Conservation (phyloP, 1,140 invertebrate species). For the Steinernema khuongi region DNA sequence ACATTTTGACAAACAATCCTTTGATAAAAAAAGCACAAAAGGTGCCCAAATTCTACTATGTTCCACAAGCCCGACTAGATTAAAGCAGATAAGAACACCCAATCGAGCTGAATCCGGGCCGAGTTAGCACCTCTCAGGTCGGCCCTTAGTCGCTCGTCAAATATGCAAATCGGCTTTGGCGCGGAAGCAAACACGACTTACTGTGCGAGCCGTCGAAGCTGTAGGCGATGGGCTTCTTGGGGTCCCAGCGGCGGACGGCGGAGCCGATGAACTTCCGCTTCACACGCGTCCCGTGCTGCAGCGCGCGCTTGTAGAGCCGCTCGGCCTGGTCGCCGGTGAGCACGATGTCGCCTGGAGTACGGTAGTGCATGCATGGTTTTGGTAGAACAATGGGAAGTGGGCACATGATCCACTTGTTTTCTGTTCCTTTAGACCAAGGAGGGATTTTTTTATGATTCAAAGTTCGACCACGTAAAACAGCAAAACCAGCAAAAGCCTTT, state of each 20-base stretch:
- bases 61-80: too few species aligned
- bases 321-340: constrained; percentile 55
- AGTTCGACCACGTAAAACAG: not conserved
- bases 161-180: constrained; percentile 17
- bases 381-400: too few species aligned
- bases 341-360: constrained; percentile 58
- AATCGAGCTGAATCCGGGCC: not conserved
- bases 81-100: too few species aligned
- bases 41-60: too few species aligned
- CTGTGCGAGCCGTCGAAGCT: constrained; percentile 59
- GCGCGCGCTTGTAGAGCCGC: constrained; percentile 39
- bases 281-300: constrained; percentile 33
- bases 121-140: not conserved
- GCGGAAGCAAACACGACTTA: constrained; percentile 38
- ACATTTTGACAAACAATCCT: too few species aligned
- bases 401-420: not conserved
- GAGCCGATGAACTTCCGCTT: constrained; percentile 59
- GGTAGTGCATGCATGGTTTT: too few species aligned
- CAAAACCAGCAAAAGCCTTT: constrained; percentile 9
- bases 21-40: too few species aligned
- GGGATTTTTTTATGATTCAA: constrained; percentile 15
- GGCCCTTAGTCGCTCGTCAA: too few species aligned
- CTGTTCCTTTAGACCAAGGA: not conserved
- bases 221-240: constrained; percentile 55
- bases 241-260: constrained; percentile 55